Conservation (phyloP, 2,888 invertebrate genomes). For the Phragmatobia fuliginosa region DNA sequence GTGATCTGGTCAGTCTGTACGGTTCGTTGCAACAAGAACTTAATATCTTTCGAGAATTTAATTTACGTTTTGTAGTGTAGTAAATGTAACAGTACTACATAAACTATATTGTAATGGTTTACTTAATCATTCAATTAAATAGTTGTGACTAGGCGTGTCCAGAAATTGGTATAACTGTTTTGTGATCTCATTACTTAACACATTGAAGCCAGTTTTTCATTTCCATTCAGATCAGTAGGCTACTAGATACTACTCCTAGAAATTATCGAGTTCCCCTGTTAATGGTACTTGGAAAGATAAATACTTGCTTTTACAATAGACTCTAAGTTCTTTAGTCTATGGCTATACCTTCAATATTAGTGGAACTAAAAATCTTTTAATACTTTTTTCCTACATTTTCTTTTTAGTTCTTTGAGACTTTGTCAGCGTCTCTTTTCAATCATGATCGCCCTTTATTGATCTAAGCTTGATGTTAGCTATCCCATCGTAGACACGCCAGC, state of each 20-base stretch:
- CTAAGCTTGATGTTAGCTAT: too few species aligned
- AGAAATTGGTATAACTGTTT: too few species aligned
- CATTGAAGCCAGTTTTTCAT: not conserved
- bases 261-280: not conserved
- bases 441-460: too few species aligned
- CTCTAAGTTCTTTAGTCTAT: too few species aligned
- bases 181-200: not conserved
- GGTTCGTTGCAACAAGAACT: conserved; percentile 11
- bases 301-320: too few species aligned
- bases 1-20: conserved; percentile 13
- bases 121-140: not conserved
- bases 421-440: too few species aligned
- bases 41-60: not conserved
- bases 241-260: not conserved
- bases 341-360: not conserved
- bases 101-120: too few species aligned
- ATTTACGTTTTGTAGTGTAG: not conserved
- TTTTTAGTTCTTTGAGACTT: too few species aligned
- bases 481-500: too few species aligned
- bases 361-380: not conserved
- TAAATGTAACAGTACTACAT: not conserved
- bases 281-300: too few species aligned
- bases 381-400: not conserved
- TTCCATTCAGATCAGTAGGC: not conserved
- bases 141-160: not conserved